phyloP scores from a whole-genome alignment of 2,888 invertebrate genomes.

The Oligia latruncula region DNA sequence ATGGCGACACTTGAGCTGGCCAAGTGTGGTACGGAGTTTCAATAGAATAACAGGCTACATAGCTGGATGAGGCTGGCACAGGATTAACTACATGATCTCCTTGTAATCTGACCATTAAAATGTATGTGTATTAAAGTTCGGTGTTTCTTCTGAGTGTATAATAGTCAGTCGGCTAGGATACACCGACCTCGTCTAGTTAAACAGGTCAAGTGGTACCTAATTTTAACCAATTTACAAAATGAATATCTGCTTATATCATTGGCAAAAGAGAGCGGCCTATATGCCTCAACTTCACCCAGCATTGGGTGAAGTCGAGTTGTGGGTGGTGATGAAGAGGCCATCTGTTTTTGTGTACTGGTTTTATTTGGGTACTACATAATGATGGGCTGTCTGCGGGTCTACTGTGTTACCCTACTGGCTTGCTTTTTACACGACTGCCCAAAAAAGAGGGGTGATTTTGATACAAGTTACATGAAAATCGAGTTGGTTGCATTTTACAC shows the following conservation, averaged over 20 bases:
- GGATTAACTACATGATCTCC: neutral
- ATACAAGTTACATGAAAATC: constrained; percentile 19
- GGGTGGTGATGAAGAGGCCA: neutral
- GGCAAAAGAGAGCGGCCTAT: neutral
- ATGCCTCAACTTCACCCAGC: too few species aligned
- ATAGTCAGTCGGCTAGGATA: neutral
- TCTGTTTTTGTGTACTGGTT: neutral
- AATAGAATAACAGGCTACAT: neutral
- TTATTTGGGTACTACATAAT: neutral
- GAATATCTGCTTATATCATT: neutral
- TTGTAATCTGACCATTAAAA: neutral
- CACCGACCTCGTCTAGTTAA: neutral
- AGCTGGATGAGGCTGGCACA: neutral
- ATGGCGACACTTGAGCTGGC: neutral
- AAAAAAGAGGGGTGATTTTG: neutral
- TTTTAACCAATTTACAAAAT: constrained; percentile 1
- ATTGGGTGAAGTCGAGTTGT: neutral
- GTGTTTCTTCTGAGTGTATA: neutral
- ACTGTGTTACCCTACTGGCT: neutral
- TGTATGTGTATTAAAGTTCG: neutral
- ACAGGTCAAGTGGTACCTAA: neutral
- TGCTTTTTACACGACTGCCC: neutral
- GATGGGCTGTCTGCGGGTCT: too few species aligned
- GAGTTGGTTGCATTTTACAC: constrained; percentile 35
- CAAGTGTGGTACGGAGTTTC: neutral